Base-by-base conservation (phyloP, 2,113 vertebrate genomes). In the Eretmochelys imbricata region DNA sequence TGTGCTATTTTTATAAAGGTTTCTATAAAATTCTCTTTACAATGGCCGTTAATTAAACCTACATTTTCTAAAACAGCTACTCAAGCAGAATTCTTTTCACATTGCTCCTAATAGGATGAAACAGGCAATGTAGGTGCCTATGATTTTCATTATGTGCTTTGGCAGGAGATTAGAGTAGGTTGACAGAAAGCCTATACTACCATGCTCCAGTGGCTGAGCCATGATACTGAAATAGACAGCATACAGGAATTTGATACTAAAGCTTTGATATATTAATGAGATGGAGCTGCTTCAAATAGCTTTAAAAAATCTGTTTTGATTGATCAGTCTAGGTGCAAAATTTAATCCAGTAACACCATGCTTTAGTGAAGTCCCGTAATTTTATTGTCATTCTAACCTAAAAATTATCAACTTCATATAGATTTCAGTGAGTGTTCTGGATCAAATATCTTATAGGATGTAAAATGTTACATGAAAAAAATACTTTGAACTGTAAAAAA, bases 31-130 rank as follows among this genome's bases (percentile, higher is more conserved):
- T 46, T 50, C 46, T 80, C 27, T 80, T 88, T 83, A 35, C 86
- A 48, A 38, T 54, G 11, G 35, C 4, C 89, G 80, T 80, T 57
- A 86, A 46, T 90, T 92, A 91, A 95, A 84, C 29, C 24, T 90
- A 20, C 25, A 17, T 80, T 93, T 95, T 46, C 82, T 91, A 78
- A 78, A 87, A 29, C 81, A 91, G 46, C 83, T 96, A 38, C 59
- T 86, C 86, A 83, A 35, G 27, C 84, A 87, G 53, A 90, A 79
- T 93, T 86, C 80, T 89, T 95, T 94, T 90, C 85, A 87, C 2
- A 8, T 92, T 87, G 12, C 6, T 78, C 91, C 29, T 89, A 79
- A 53, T 24, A 86, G 50, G 62, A 93, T 85, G 87, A 82, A 92
- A 53, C 62, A 84, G 81, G 35, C 42, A 80, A 19, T 38, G 25